Base-by-base conservation (phyloP, 2,888 invertebrate species). In the Amphiduros pacificus region DNA sequence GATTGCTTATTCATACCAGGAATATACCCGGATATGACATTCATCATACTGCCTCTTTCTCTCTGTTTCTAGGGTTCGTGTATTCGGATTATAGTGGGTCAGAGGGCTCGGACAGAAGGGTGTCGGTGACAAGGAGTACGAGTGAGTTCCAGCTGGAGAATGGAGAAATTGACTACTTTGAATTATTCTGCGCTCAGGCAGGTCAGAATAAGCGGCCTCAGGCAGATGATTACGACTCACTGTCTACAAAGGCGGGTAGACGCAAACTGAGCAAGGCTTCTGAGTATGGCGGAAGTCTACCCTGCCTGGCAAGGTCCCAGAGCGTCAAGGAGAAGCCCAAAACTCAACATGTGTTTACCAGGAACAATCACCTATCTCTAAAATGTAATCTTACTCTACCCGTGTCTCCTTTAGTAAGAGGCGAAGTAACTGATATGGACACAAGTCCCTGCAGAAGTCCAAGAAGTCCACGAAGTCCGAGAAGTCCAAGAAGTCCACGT, bases 201-300 rank as follows among this genome's bases (percentile, higher is more conserved):
- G 63, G 63, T 11, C 28, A 41, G 29, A 54, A 54, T 26, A 31
- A 31, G 3, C 11, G 36, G 11, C 54, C 31, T n/a, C n/a, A n/a
- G n/a, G n/a, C n/a, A n/a, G n/a, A n/a, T n/a, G n/a, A n/a, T n/a
- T n/a, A n/a, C n/a, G n/a, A n/a, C n/a, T n/a, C n/a, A n/a, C n/a
- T n/a, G n/a, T 20, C 44, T 22, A 44, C 20, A 20, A n/a, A n/a
- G 5, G 20, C 22, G n/a, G 36, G 41, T 2, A 11, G 29, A 6
- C 48, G 61, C 2, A 31, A 36, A n/a, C 29, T 63, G 2, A 61
- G 61, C 31, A 22, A 50, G 6, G 11, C 27, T 5, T 28, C 24
- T n/a, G 63, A 63, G 11, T 63, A 48, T 31, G 63, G 63, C 5
- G 63, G 63, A 9, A 56, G 56, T 20, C 22, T 63, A 32, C 63